Evolutionary conservation across 2,888 invertebrate genomes (phyloP), one percentile per base, ranked within the genome.

Genomic region (Cantharis flavilabris): DNA sequence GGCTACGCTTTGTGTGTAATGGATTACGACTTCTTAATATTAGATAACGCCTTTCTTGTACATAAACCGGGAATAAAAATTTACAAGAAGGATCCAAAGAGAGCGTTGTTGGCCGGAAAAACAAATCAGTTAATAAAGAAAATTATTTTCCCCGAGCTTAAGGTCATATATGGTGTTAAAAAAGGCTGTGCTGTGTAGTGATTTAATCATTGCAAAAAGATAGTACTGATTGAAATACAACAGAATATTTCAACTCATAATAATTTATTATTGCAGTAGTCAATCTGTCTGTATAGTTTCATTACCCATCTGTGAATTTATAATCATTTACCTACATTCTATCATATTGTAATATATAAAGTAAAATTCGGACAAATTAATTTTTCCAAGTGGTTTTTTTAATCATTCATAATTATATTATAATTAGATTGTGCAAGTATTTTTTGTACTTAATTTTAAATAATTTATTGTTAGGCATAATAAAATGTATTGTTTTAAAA

Each of bases 51-150:
- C n/a, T 97, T 97, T 88, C 90, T 97, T 77, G 95, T 95, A 71
- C 97, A 97, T 89, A 95, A 96, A 83, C 97, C 97, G 0, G 97
- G 97, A 71, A 97, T 97, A 83, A 97, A 97, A 87, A 90, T 93
- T 72, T 93, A 93, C 88, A 94, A 93, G 85, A 94, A 93, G 86
- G 95, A 97, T 86, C 90, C 93, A 20, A 93, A 94, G 81, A 90
- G 97, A 72, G 94, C 95, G 71, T 90, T 92, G 85, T 89, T 96
- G 73, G 94, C 95, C 7, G 91, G 92, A 63, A 94, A 94, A 85
- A 96, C 96, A 82, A 94, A 94, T 85, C 90, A 92, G 79, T 91
- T 94, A 82, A 94, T 97, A 81, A 94, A 91, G 82, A 94, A 93
- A 85, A 92, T 94, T 73, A 96, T 97, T 83, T 93, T 94, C 86